Evolutionary conservation across 2,888 invertebrate species (phyloP).

Genomic region (Cordilura impudica): DNA sequence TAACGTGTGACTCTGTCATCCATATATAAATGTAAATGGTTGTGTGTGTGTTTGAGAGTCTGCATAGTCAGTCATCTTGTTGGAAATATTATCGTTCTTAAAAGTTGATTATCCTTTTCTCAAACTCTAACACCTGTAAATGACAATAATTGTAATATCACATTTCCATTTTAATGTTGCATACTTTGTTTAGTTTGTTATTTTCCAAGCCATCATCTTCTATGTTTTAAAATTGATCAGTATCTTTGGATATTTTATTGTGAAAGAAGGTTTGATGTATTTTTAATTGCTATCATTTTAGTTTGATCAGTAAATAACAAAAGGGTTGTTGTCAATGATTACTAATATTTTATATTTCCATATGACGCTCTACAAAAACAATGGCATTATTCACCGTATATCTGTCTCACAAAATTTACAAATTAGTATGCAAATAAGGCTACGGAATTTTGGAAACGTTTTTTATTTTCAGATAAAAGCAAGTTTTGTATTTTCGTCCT

Average conservation of each 20-base stretch:
- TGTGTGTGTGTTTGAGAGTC: background rate
- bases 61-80: background rate
- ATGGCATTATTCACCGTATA: no score
- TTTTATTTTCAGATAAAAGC: no score
- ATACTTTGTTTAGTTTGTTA: background rate
- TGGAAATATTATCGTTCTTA: background rate
- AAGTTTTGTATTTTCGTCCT: no score
- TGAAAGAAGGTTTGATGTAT: no score
- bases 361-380: no score
- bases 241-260: background rate
- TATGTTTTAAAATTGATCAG: background rate
- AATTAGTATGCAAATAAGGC: no score
- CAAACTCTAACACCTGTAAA: constrained; percentile 42
- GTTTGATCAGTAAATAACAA: background rate
- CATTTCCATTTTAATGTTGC: background rate
- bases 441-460: no score
- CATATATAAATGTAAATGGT: background rate
- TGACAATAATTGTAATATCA: background rate
- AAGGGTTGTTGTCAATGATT: no score
- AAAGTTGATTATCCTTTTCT: background rate
- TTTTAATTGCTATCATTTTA: background rate
- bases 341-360: no score
- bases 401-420: no score
- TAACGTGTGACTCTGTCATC: constrained; percentile 51
- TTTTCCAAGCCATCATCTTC: no score